phyloP scores from a whole-genome alignment of 92 coral and sea anemone genomes.

The Palythoa grandiflora region DNA sequence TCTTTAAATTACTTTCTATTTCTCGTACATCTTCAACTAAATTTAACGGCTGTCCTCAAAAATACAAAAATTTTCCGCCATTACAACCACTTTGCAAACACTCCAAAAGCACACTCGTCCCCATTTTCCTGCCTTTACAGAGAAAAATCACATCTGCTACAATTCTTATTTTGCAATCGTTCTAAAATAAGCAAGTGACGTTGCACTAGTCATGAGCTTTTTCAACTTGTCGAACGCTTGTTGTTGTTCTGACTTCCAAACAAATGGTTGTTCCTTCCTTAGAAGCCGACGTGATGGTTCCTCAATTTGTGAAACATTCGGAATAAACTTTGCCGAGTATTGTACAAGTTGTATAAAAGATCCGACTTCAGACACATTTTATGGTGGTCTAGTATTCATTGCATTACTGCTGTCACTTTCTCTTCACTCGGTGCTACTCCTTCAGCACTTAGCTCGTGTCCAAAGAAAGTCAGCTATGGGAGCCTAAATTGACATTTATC shows the following conservation, averaged over 20 bases:
- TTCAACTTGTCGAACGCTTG: no score
- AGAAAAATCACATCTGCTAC: neutral
- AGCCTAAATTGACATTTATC: no score
- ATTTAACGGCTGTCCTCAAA: neutral
- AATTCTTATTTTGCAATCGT: no score
- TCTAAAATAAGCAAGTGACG: no score
- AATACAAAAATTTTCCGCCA: neutral
- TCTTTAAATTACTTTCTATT: neutral
- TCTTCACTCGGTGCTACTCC: conserved; percentile 65
- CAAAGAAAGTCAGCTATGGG: conserved; percentile 51
- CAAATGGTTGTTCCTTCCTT: conserved; percentile 56
- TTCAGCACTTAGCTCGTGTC: conserved; percentile 59
- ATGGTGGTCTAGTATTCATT: neutral
- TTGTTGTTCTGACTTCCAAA: conserved; percentile 52
- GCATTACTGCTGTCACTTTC: conserved; percentile 58
- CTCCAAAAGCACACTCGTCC: neutral
- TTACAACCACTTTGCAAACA: conserved; percentile 3
- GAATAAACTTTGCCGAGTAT: conserved; percentile 59
- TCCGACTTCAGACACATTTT: conserved; percentile 1
- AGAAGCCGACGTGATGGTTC: conserved; percentile 49
- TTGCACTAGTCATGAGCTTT: no score
- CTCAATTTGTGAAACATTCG: conserved; percentile 51
- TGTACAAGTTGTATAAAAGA: conserved; percentile 66
- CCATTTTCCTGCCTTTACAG: neutral
- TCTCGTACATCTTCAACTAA: neutral